These are phyloP conservation scores for Pseudobourletiella spinata DNA, from an alignment of 1,140 invertebrate genomes.

Conservation along the genomic window DNA sequence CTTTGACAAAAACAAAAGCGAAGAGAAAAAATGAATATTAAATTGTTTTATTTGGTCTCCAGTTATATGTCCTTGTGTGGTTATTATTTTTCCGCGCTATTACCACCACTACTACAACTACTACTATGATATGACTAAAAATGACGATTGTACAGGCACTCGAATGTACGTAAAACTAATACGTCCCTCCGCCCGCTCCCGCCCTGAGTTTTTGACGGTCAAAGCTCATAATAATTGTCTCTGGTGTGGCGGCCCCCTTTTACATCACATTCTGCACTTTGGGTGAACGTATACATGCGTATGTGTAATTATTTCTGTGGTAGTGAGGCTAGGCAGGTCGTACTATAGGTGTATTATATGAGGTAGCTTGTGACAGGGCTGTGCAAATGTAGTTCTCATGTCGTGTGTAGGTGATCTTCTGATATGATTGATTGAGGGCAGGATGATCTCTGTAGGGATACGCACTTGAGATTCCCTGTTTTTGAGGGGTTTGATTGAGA, in stretches of 20 bases:
- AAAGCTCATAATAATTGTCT: background rate
- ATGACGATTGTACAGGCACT: too few relatives aligned
- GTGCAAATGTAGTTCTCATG: background rate
- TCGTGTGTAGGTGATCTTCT: background rate
- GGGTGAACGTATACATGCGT: background rate
- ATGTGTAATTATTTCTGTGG: background rate
- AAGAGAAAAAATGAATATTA: too few relatives aligned
- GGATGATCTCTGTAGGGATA: background rate
- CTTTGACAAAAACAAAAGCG: background rate
- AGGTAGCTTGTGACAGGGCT: background rate
- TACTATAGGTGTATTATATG: background rate
- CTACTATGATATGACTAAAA: too few relatives aligned
- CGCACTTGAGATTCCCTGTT: background rate
- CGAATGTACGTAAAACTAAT: background rate
- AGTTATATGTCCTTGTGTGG: background rate
- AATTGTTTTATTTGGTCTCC: background rate
- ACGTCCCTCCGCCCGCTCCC: background rate
- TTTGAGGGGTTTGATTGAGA: too few relatives aligned
- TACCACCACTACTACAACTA: too few relatives aligned
- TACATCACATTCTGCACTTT: conserved; percentile 35
- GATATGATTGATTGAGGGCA: background rate
- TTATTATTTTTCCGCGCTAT: too few relatives aligned
- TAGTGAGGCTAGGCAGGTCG: background rate
- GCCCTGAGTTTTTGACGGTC: background rate
- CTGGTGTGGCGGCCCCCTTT: background rate